phyloP scores from a whole-genome alignment of 1,140 invertebrate genomes.

The Drosophila orosa region DNA sequence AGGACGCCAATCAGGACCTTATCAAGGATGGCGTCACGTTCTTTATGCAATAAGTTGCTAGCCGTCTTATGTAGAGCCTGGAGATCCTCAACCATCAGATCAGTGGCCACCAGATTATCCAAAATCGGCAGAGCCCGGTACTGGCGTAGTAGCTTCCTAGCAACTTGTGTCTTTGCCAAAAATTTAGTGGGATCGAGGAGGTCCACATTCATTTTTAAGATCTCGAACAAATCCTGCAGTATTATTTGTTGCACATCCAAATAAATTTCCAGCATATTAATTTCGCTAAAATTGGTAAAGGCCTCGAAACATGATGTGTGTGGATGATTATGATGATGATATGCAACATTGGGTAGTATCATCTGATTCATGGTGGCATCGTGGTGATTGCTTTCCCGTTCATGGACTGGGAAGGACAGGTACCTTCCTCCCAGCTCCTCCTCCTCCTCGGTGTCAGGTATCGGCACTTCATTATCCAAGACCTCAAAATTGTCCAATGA shows the following conservation, averaged over 20 bases:
- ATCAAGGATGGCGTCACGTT: conserved; percentile 38
- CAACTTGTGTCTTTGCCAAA: conserved; percentile 58
- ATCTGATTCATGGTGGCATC: conserved; percentile 8
- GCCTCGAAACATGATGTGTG: conserved; percentile 1
- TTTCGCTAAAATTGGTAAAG: conserved; percentile 48
- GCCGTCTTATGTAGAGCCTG: conserved; percentile 49
- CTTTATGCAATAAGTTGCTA: conserved; percentile 15
- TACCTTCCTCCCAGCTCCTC: not conserved
- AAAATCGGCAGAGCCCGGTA: conserved; percentile 62
- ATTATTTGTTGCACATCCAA: conserved; percentile 54
- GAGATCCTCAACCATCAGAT: conserved; percentile 63
- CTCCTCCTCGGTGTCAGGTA: conserved; percentile 3
- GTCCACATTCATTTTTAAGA: conserved; percentile 45
- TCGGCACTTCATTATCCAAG: conserved; percentile 35
- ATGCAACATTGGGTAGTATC: not conserved
- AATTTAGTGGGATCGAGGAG: conserved; percentile 54
- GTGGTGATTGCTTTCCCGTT: not conserved
- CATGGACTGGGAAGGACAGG: not conserved
- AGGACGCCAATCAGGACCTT: not conserved
- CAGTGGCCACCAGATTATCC: conserved; percentile 52
- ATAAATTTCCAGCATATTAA: conserved; percentile 48
- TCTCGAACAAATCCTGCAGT: conserved; percentile 16
- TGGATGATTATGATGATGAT: not conserved
- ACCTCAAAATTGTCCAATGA: conserved; percentile 39
- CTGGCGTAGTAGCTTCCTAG: conserved; percentile 65